Evolutionary conservation across 2,113 vertebrate genomes (phyloP).

Genomic region (Lepisosteus oculatus): DNA sequence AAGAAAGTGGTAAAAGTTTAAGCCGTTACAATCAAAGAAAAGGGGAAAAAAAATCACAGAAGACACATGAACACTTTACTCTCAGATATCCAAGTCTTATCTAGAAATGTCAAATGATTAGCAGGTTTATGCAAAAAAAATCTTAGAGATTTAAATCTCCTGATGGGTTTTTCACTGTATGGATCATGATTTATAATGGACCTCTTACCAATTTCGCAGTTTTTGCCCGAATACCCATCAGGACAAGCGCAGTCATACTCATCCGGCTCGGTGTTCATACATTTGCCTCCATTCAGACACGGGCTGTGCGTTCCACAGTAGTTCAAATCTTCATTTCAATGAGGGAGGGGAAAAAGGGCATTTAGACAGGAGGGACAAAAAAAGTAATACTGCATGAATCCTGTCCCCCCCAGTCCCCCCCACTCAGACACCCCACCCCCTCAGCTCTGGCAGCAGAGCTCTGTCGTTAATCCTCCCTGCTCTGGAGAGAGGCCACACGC

Average conservation of each 20-base stretch:
- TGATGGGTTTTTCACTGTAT: not conserved
- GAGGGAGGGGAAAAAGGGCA: not conserved
- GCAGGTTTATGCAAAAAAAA: too few relatives aligned
- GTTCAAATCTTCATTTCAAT: conserved; percentile 77
- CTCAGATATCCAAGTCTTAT: too few relatives aligned
- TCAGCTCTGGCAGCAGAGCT: too few relatives aligned
- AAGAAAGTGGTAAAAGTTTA: not conserved
- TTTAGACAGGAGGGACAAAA: not conserved
- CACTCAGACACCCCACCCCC: too few relatives aligned
- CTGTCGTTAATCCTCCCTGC: too few relatives aligned
- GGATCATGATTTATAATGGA: not conserved
- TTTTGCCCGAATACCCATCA: conserved; percentile 86
- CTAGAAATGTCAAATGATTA: too few relatives aligned
- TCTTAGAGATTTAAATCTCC: not conserved
- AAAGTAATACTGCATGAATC: too few relatives aligned
- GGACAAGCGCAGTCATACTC: conserved; percentile 88
- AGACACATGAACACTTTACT: not conserved
- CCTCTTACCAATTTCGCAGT: conserved; percentile 84
- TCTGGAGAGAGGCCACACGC: too few relatives aligned
- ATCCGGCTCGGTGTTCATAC: conserved; percentile 88
- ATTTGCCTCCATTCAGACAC: conserved; percentile 86
- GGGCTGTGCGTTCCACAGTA: conserved; percentile 93
- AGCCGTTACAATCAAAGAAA: not conserved
- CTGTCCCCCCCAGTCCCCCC: too few relatives aligned
- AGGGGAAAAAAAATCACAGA: not conserved